Conservation (phyloP, 2,113 vertebrate species). For the Perca fluviatilis region DNA sequence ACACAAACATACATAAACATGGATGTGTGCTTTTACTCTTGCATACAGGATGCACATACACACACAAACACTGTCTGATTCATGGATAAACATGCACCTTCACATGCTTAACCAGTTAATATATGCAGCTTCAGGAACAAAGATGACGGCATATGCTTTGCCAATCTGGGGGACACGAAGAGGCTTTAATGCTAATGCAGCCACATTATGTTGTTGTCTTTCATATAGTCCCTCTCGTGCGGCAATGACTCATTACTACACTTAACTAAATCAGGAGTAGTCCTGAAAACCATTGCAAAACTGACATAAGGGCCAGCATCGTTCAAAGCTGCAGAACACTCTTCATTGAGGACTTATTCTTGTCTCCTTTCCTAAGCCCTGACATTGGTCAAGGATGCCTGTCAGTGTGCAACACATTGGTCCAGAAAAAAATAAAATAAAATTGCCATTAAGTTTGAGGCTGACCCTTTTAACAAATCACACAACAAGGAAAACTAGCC, state of each 20-base stretch:
- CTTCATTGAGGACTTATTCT: not conserved
- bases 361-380: not conserved
- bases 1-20: too few relatives aligned
- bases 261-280: not conserved
- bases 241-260: not conserved
- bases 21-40: not conserved
- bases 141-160: conserved; percentile 13
- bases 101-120: conserved; percentile 10
- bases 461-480: not conserved
- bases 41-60: not conserved
- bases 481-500: not conserved
- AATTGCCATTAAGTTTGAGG: not conserved
- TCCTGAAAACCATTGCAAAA: not conserved
- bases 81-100: conserved; percentile 19
- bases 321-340: not conserved
- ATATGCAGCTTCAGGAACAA: conserved; percentile 26
- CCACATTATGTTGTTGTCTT: not conserved
- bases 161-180: conserved; percentile 4
- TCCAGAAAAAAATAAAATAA: not conserved
- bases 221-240: not conserved
- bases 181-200: conserved; percentile 1
- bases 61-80: not conserved
- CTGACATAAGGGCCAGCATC: not conserved
- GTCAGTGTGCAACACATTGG: not conserved
- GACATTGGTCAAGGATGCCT: not conserved